Evolutionary conservation across 2,113 vertebrate species (phyloP).

Genomic region (Anas platyrhynchos): DNA sequence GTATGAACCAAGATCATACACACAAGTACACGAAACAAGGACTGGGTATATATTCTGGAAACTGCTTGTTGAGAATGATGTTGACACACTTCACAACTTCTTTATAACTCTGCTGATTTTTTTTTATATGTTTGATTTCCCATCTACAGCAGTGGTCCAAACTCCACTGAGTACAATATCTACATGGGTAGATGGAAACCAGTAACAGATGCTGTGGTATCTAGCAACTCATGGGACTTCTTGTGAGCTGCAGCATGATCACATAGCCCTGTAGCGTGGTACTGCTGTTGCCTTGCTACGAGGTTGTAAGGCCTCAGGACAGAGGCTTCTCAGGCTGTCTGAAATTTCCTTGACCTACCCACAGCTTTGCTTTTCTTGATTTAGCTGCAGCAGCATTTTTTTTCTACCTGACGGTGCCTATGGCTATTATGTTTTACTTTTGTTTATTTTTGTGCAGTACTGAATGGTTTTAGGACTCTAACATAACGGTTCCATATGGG

Average conservation of each 20-base stretch:
- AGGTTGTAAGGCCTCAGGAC: neutral
- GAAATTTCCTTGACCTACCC: neutral
- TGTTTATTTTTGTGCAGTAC: neutral
- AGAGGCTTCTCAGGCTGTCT: neutral
- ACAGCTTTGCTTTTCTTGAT: neutral
- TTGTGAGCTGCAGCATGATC: neutral
- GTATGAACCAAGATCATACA: neutral
- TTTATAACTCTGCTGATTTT: neutral
- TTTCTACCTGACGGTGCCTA: neutral
- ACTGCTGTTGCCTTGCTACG: neutral
- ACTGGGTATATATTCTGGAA: neutral
- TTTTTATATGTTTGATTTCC: neutral
- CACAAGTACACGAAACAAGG: neutral
- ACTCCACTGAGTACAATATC: neutral
- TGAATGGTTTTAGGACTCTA: neutral
- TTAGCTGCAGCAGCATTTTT: neutral
- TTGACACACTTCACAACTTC: neutral
- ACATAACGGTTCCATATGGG: neutral
- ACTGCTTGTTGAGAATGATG: neutral
- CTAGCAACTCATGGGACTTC: neutral
- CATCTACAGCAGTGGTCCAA: neutral
- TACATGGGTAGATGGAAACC: neutral
- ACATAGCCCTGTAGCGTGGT: neutral
- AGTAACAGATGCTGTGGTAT: neutral
- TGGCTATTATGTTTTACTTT: neutral